Percentiles rank a stretch among this genome's conserved stretches.
phyloP scores from a whole-genome alignment of 2,797 vertebrate species.

The Sebastolobus alascanus region DNA sequence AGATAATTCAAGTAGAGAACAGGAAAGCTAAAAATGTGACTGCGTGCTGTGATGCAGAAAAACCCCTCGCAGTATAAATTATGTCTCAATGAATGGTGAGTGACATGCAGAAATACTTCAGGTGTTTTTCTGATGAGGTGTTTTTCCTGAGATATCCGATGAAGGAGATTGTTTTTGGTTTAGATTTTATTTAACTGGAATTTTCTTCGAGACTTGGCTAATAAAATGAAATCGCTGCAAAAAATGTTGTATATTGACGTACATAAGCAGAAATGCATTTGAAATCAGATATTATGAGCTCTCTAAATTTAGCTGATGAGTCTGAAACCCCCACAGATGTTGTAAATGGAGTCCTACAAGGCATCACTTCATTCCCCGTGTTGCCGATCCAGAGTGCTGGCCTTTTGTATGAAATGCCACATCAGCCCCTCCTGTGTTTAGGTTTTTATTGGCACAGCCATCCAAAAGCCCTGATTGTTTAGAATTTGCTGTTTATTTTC shows the following conservation, averaged over 20 bases:
- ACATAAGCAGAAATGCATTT: conserved; percentile 1
- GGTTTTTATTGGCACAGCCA: conserved; percentile 74
- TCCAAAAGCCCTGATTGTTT: conserved; percentile 77
- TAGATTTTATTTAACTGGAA: background rate
- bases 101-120: conserved; percentile 82
- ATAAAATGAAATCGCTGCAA: background rate
- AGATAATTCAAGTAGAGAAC: conserved; percentile 76
- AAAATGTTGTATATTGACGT: background rate
- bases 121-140: conserved; percentile 59
- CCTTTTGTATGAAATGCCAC: conserved; percentile 63
- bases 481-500: conserved; percentile 87
- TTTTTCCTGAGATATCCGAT: conserved; percentile 64
- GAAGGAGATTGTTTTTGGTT: conserved; percentile 45
- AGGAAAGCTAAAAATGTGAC: conserved; percentile 54
- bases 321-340: conserved; percentile 77
- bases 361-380: conserved; percentile 79
- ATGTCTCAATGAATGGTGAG: conserved; percentile 75
- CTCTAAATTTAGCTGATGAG: conserved; percentile 74
- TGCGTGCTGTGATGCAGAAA: conserved; percentile 77
- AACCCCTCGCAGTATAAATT: conserved; percentile 80
- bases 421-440: conserved; percentile 76
- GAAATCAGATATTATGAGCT: conserved; percentile 20
- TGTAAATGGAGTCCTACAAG: conserved; percentile 84
- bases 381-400: conserved; percentile 62
- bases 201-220: background rate